A percentile compares a stretch with the other conserved stretches of the same genome.
Conservation (phyloP, 2,888 invertebrate genomes). For the Drosophila subsilvestris region DNA sequence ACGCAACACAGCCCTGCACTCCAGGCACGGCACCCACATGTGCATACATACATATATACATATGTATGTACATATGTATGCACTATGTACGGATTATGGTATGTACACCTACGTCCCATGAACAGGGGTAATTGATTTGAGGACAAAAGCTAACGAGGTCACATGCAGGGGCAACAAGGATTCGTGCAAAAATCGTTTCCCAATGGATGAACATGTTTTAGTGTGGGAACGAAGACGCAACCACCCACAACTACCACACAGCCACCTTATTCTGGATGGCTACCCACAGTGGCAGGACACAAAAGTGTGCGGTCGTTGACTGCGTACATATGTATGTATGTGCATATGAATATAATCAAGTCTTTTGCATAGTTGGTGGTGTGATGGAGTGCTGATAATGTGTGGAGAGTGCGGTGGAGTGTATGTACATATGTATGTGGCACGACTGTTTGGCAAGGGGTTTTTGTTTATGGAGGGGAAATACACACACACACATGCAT, state of each 20-base stretch:
- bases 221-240: background rate
- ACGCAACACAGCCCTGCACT: background rate
- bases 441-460: background rate
- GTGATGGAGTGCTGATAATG: background rate
- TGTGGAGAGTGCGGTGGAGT: background rate
- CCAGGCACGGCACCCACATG: background rate
- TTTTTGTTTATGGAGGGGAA: background rate
- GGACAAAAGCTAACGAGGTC: slow-evolving; percentile 14
- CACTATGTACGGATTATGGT: background rate
- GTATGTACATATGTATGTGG: slow-evolving; percentile 3
- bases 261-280: background rate
- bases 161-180: slow-evolving; percentile 3
- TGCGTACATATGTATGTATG: slow-evolving; percentile 18
- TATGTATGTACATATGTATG: background rate
- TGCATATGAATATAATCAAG: slow-evolving; percentile 9
- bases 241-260: background rate
- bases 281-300: background rate
- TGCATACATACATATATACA: background rate
- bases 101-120: slow-evolving; percentile 1
- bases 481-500: background rate
- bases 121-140: slow-evolving; percentile 20
- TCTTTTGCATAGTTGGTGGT: slow-evolving; percentile 5
- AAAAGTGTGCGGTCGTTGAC: slow-evolving; percentile 31
- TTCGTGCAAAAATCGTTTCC: background rate
- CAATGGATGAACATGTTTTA: background rate